These are phyloP conservation scores for Podarcis siculus DNA, from an alignment of 2,797 vertebrate genomes.

Conservation along the genomic window DNA sequence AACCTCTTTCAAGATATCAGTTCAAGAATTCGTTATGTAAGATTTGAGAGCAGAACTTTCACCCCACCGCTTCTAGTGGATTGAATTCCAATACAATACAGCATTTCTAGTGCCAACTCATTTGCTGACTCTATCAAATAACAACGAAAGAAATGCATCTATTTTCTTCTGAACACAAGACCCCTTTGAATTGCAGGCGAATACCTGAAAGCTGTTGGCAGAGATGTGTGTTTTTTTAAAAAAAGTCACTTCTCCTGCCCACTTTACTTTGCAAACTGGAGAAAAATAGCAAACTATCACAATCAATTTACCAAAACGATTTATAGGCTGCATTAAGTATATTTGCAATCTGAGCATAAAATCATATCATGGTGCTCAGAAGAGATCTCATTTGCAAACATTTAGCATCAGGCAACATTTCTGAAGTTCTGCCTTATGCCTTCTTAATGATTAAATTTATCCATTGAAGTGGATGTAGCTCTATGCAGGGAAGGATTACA, in stretches of 20 bases:
- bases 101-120: not conserved
- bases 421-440: slow-evolving; percentile 19
- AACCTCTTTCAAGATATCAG: not conserved
- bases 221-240: not conserved
- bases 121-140: slow-evolving; percentile 8
- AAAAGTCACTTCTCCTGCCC: not conserved
- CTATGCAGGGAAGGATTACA: slow-evolving; percentile 38
- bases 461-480: slow-evolving; percentile 47
- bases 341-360: slow-evolving; percentile 16
- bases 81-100: not conserved
- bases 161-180: not conserved
- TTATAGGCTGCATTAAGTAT: slow-evolving; percentile 24
- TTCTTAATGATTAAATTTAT: slow-evolving; percentile 60
- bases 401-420: slow-evolving; percentile 42
- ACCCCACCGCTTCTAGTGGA: too few relatives aligned
- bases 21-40: not conserved
- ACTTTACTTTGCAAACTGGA: not conserved
- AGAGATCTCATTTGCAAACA: slow-evolving; percentile 31
- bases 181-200: not conserved
- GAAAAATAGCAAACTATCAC: slow-evolving; percentile 21
- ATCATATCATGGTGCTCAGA: slow-evolving; percentile 29
- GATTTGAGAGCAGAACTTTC: not conserved
- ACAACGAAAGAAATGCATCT: not conserved
- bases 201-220: not conserved
- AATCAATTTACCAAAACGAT: slow-evolving; percentile 39